Evolutionary conservation across 53 echinoderm and acorn worm genomes (phyloP), one percentile per base, ranked within the genome.

Genomic region (Actinopyga echinites): DNA sequence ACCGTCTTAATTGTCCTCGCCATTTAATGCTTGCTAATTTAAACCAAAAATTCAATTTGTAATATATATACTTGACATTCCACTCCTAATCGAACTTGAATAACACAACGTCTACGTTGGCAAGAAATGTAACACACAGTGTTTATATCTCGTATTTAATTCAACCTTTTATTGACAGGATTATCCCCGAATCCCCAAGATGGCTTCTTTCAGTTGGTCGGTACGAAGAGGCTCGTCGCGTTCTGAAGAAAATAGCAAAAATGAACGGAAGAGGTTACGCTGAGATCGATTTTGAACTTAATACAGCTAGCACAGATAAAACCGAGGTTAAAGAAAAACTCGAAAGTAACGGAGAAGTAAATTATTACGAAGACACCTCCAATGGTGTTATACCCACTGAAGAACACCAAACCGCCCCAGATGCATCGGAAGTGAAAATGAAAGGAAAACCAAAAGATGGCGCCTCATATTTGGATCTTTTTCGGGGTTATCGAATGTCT

Each of bases 161-260:
- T 11, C 8, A 5, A 8, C 8, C 20, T 63, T 63, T 17, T 13
- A 15, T 28, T 31, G 0, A 35, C 34, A 75, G 75, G 54, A 24
- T 75, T 30, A 49, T 75, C 12, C 75, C 75, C 8, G 75, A 75
- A n/a, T 75, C 75, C 19, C 75, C 75, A 30, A 75, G 75, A 54
- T 75, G 75, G 75, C 49, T 75, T 10, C 73, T 92, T 33, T 75
- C 75, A 1, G 75, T 75, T 30, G 75, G 75, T 20, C 45, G 75
- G 9, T 25, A 52, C 23, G 28, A 10, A 49, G 75, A 75, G 55
- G 55, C 75, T 5, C 45, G 21, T 33, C 30, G 45, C 12, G 45
- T 75, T 25, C 12, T 75, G 28, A 42, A 15, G 24, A 9, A 29
- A 42, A 26, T 75, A 75, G 75, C 75, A 36, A 75, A 75, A 17